phyloP scores from a whole-genome alignment of 2,888 invertebrate species.

The Hyposoter dolosus region DNA sequence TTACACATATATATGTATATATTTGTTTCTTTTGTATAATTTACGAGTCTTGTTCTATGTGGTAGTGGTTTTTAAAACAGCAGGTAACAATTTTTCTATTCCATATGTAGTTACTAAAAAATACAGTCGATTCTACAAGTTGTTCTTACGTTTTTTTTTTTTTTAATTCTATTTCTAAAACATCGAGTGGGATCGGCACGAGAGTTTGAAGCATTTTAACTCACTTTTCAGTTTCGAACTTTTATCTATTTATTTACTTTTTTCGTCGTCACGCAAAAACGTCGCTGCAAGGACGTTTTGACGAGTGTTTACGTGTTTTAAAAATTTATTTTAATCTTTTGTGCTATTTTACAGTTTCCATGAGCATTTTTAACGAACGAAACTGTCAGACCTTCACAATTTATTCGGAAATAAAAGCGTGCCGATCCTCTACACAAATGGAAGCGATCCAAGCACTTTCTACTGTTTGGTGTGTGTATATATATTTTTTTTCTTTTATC shows the following conservation, averaged over 20 bases:
- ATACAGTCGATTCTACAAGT: conserved; percentile 80
- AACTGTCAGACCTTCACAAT: conserved; percentile 41
- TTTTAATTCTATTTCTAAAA: conserved; percentile 54
- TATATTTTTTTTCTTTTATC: conserved; percentile 35
- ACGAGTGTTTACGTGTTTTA: neutral
- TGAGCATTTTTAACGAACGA: conserved; percentile 22
- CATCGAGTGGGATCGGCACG: conserved; percentile 63
- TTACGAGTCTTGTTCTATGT: conserved; percentile 66
- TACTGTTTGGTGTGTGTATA: conserved; percentile 31
- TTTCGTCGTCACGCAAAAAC: neutral
- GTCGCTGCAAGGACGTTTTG: neutral
- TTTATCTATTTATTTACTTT: neutral
- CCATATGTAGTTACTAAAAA: conserved; percentile 77
- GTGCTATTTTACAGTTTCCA: conserved; percentile 1
- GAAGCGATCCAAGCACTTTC: conserved; percentile 61
- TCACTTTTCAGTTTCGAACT: conserved; percentile 27
- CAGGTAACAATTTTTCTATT: conserved; percentile 80
- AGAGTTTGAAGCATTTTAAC: conserved; percentile 49
- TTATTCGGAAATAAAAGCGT: conserved; percentile 25
- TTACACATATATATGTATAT: conserved; percentile 34
- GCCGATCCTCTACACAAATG: conserved; percentile 59
- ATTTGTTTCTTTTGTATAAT: conserved; percentile 51
- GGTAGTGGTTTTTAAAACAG: conserved; percentile 74
- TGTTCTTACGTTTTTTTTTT: conserved; percentile 53
- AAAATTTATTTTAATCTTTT: neutral